Conservation (phyloP, 2,888 invertebrate species). For the Branchinecta sandiegonensis region DNA sequence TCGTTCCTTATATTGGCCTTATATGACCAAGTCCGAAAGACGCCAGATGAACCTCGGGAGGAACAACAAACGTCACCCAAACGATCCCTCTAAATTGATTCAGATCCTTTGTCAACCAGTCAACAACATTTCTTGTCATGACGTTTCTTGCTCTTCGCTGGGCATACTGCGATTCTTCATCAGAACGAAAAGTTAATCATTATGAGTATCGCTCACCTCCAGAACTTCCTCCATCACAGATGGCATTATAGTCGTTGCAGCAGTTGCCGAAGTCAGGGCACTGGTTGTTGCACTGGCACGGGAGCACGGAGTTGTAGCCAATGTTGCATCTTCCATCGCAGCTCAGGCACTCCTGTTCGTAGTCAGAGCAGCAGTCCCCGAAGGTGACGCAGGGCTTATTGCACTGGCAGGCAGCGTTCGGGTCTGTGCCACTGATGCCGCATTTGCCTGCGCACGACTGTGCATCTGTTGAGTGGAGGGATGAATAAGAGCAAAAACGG, state of each 20-base stretch:
- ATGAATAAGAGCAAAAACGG: no score
- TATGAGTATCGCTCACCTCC: not conserved
- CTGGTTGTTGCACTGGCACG: slow-evolving; percentile 23
- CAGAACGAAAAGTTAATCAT: no score
- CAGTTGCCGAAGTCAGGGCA: slow-evolving; percentile 21
- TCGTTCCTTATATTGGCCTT: no score
- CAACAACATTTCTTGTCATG: no score
- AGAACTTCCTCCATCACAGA: slow-evolving; percentile 20
- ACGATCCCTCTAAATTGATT: no score
- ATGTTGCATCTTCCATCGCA: slow-evolving; percentile 21
- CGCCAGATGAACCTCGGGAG: no score
- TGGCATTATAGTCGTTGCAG: slow-evolving; percentile 17
- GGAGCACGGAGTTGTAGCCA: slow-evolving; percentile 18
- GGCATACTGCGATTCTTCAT: no score
- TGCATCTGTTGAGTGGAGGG: not conserved
- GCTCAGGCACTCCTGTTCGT: slow-evolving; percentile 16
- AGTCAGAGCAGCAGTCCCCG: slow-evolving; percentile 23
- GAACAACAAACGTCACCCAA: no score
- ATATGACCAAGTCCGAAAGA: no score
- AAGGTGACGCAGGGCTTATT: slow-evolving; percentile 19
- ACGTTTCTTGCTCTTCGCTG: no score
- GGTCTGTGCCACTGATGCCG: slow-evolving; percentile 17
- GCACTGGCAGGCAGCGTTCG: slow-evolving; percentile 21
- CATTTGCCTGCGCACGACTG: slow-evolving; percentile 21
- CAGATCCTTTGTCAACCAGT: no score